Percentiles rank a stretch among this genome's conserved stretches.
Conservation (phyloP, 2,797 vertebrate genomes). For the Fratercula arctica region DNA sequence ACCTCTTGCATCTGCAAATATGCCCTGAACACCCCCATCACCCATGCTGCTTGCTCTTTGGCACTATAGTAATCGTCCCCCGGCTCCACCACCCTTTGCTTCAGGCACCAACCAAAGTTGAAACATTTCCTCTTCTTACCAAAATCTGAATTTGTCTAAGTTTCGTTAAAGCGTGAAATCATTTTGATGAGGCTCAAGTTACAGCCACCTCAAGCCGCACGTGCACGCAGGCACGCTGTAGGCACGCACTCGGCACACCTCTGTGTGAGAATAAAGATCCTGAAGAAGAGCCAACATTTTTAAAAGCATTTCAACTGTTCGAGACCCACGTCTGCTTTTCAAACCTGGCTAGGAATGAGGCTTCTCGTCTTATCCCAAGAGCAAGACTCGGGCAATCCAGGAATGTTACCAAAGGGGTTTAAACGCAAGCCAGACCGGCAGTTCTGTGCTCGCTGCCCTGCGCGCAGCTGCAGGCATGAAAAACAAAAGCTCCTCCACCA, state of each 20-base stretch:
- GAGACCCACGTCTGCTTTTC: background rate
- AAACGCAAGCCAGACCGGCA: background rate
- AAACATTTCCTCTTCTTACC: background rate
- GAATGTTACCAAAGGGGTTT: background rate
- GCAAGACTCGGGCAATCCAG: background rate
- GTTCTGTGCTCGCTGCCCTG: rapidly evolving
- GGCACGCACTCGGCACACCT: background rate
- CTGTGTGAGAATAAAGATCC: background rate
- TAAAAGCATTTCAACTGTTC: background rate
- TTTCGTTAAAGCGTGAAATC: background rate
- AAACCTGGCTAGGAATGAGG: background rate
- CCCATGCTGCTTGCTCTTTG: background rate
- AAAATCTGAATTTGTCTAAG: background rate
- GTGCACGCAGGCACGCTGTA: rapidly evolving
- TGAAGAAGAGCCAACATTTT: background rate
- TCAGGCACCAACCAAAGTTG: background rate
- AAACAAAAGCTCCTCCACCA: background rate
- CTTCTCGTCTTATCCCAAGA: background rate
- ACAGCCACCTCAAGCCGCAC: background rate
- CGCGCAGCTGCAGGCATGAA: background rate
- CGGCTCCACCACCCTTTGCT: background rate
- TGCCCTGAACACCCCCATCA: background rate
- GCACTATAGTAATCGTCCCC: rapidly evolving
- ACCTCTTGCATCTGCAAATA: background rate
- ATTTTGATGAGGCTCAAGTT: background rate